Conservation (phyloP, 2,113 vertebrate species). For the Nipponia nippon region DNA sequence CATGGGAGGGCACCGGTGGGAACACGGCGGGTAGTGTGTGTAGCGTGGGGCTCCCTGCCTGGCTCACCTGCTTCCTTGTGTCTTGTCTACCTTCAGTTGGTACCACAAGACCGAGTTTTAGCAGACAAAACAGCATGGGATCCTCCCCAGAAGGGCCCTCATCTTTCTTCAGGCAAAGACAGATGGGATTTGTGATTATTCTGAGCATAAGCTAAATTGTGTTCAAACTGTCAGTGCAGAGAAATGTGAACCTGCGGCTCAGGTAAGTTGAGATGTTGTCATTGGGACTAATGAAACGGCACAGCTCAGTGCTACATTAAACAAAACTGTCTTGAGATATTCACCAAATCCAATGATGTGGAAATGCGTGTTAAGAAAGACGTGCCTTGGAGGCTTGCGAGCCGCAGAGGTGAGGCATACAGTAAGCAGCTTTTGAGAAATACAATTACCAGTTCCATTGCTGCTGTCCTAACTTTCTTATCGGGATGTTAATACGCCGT, state of each 20-base stretch:
- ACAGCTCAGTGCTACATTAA: constrained; percentile 11
- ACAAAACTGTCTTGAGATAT: constrained; percentile 16
- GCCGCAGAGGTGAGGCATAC: background rate
- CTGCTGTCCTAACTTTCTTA: background rate
- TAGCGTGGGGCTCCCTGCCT: background rate
- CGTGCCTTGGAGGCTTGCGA: background rate
- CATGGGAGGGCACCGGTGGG: background rate
- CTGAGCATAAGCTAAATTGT: background rate
- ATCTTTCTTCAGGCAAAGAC: background rate
- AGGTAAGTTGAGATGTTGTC: constrained; percentile 23
- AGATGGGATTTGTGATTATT: constrained; percentile 1
- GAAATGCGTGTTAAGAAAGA: background rate
- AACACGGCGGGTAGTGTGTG: background rate
- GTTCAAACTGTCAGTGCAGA: background rate
- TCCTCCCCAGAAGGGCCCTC: background rate
- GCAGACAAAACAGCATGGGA: background rate
- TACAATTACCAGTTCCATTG: background rate
- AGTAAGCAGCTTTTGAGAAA: constrained; percentile 21
- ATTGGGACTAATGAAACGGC: constrained; percentile 34
- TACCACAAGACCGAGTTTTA: background rate
- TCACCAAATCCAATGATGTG: background rate
- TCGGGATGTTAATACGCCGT: accelerated
- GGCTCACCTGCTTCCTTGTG: background rate
- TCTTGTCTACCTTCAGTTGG: background rate
- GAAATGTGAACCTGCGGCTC: background rate